phyloP scores from a whole-genome alignment of 1,140 invertebrate species.

The Tetraneura akinire region DNA sequence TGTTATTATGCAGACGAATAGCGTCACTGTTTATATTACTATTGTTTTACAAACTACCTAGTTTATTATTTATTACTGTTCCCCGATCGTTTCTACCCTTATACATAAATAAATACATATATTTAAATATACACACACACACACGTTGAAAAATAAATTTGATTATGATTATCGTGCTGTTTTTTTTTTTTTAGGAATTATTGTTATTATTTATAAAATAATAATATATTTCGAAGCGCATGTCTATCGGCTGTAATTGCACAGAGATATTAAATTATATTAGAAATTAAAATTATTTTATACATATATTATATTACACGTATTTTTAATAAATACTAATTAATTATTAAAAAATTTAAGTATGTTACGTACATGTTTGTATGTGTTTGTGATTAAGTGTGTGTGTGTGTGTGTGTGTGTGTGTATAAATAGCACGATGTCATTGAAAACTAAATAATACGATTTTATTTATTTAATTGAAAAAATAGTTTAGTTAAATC shows the following conservation, averaged over 20 bases:
- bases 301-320: too few species aligned
- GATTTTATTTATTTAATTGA: background rate
- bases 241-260: too few species aligned
- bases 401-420: conserved; percentile 25
- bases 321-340: too few species aligned
- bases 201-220: too few species aligned
- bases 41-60: conserved; percentile 13
- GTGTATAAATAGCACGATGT: conserved; percentile 11
- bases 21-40: conserved; percentile 29
- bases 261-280: too few species aligned
- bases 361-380: conserved; percentile 13
- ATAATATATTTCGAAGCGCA: too few species aligned
- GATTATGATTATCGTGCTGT: too few species aligned
- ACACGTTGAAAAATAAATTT: too few species aligned
- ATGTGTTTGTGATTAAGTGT: background rate
- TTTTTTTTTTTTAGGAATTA: too few species aligned
- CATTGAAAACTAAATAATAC: background rate
- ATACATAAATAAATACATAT: background rate
- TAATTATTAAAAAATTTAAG: too few species aligned
- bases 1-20: conserved; percentile 39
- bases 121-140: too few species aligned
- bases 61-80: conserved; percentile 3
- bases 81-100: conserved; percentile 9
- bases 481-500: background rate
- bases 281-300: too few species aligned